Evolutionary conservation across 2,888 invertebrate genomes (phyloP).

Genomic region (Calliopum simillimum): DNA sequence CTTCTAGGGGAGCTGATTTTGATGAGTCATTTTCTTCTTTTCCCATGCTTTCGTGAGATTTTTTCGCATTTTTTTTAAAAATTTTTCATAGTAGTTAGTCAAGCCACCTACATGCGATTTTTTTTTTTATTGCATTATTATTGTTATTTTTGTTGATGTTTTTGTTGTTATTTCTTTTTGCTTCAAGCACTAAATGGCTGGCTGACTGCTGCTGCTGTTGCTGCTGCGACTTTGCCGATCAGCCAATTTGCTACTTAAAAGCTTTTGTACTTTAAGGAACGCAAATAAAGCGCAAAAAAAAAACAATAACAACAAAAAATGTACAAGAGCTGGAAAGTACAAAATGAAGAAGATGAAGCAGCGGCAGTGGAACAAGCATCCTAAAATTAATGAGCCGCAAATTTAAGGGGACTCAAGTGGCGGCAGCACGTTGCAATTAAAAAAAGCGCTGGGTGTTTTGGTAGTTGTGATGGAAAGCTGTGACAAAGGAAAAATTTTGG

Average conservation of each 20-base stretch:
- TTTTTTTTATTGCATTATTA: no score
- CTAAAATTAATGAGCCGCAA: slow-evolving; percentile 29
- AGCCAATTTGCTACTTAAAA: not conserved
- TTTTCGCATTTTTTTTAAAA: no score
- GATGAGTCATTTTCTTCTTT: slow-evolving; percentile 15
- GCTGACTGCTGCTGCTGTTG: no score
- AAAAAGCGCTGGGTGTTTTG: slow-evolving; percentile 17
- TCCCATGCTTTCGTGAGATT: not conserved
- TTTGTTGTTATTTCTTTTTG: no score
- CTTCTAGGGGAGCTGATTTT: slow-evolving; percentile 4
- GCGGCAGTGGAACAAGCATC: not conserved
- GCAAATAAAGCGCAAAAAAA: not conserved
- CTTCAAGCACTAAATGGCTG: no score
- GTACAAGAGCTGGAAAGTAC: no score
- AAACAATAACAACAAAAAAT: not conserved
- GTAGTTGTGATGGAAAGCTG: no score
- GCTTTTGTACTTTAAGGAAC: not conserved
- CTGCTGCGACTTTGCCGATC: no score
- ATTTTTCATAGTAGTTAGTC: no score
- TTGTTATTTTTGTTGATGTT: no score
- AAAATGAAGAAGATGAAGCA: not conserved
- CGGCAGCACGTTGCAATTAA: not conserved
- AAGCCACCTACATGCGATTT: no score
- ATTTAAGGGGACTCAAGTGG: not conserved
- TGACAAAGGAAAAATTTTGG: not conserved